Base-by-base conservation (phyloP, 2,888 invertebrate genomes). In the Phaonia tiefii region DNA sequence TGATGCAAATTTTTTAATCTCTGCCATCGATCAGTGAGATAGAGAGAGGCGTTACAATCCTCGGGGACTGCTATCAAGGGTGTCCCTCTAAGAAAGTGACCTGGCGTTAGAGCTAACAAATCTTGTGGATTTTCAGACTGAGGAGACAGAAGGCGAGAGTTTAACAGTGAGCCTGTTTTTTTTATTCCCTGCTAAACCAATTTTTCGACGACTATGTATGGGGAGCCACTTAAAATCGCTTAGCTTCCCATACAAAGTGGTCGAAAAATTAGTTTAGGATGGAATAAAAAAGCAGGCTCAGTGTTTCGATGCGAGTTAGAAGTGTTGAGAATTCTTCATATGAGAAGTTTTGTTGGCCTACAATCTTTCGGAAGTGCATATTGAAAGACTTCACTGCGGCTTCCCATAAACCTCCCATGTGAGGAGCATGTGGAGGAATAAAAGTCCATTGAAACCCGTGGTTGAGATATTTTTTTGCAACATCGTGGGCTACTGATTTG, bases 31-130 rank as follows among this genome's bases (percentile, higher is more conserved):
- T n/a, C n/a, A n/a, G n/a, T n/a, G n/a, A 58, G 31, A n/a, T 7
- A 2, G 13, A 58, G 1, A 1, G 31, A 31, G 1, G 11, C 31
- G 1, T 26, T 1, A n/a, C 31, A 7, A 2, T 5, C 25, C 15
- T 79, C 79, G 0, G 70, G 1, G 1, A 22, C 25, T 17, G 65
- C 49, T 11, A 69, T 20, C 0, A 75, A 39, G 1, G 71, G 79
- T 78, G 69, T 2, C 78, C n/a, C n/a, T n/a, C n/a, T n/a, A n/a
- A n/a, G n/a, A n/a, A n/a, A n/a, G n/a, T n/a, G n/a, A n/a, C n/a
- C 78, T 5, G 78, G 72, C 13, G 71, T 77, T 10, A 76, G n/a
- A 3, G 69, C 67, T 1, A 49, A 0, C 10, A 74, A 5, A 66
- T 74, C 8, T 70, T 69, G 15, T 65, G 63, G 2, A 70, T 76